A percentile compares a stretch with the other conserved stretches of the same genome.
These are phyloP conservation scores for Brachylomia viminalis DNA, from an alignment of 2,888 invertebrate species.

Conservation along the genomic window DNA sequence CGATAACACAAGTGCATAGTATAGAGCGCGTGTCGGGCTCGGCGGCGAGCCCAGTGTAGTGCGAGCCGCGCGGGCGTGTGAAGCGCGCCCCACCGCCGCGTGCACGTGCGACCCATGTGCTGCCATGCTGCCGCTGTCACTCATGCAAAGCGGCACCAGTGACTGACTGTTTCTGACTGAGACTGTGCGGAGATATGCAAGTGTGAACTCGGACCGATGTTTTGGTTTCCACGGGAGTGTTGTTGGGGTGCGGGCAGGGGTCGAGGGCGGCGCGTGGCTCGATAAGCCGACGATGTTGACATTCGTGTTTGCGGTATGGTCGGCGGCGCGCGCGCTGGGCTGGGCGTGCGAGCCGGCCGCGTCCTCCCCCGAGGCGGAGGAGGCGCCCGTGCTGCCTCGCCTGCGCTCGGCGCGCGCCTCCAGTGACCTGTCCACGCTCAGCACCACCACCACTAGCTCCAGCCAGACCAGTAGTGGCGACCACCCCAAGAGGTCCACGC, in stretches of 20 bases:
- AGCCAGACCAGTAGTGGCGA: conserved; percentile 87
- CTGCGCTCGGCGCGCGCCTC: conserved; percentile 88
- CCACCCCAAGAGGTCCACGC: conserved; percentile 85
- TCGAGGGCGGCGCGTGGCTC: conserved; percentile 80
- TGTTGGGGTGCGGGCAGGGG: conserved; percentile 79
- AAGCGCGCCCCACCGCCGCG: conserved; percentile 75
- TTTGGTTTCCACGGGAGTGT: conserved; percentile 74
- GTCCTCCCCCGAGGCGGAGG: conserved; percentile 83
- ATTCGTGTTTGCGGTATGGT: conserved; percentile 92
- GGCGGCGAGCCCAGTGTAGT: conserved; percentile 80
- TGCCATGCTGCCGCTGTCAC: conserved; percentile 64
- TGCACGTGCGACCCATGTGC: conserved; percentile 78
- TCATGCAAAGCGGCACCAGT: conserved; percentile 62
- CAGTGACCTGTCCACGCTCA: conserved; percentile 88
- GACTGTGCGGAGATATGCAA: conserved; percentile 66
- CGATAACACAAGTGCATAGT: conserved; percentile 82
- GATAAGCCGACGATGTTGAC: conserved; percentile 90
- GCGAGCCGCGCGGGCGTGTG: conserved; percentile 83
- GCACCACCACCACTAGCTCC: conserved; percentile 88
- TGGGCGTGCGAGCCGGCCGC: conserved; percentile 82
- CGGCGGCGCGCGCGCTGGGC: conserved; percentile 91
- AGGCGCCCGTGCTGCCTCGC: conserved; percentile 84
- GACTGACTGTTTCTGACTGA: conserved; percentile 68
- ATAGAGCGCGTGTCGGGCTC: conserved; percentile 77
- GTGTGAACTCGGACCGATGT: conserved; percentile 81